Evolutionary conservation across 2,113 vertebrate species (phyloP).

Genomic region (Suricata suricatta): DNA sequence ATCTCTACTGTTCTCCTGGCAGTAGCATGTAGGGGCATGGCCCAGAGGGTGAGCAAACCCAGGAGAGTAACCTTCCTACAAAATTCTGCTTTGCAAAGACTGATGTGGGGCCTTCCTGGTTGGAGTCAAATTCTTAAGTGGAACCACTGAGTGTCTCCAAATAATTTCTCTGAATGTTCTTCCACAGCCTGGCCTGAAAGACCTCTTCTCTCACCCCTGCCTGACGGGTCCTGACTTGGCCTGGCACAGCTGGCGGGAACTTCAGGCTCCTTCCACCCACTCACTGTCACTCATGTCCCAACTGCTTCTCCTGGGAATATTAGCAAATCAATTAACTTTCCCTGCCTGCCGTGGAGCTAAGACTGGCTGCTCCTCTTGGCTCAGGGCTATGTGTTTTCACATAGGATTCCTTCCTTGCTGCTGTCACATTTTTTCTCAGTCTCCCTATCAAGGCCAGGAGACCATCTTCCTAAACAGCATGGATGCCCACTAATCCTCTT

Average conservation of each 20-base stretch:
- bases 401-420: neutral
- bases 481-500: fast-evolving
- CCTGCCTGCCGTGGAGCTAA: neutral
- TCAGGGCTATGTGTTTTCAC: neutral
- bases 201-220: neutral
- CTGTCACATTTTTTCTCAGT: neutral
- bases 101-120: neutral
- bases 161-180: neutral
- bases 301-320: neutral
- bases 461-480: neutral
- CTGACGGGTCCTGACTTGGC: neutral
- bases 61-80: neutral
- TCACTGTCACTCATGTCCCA: neutral
- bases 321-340: neutral
- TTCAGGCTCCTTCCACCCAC: neutral
- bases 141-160: neutral
- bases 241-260: neutral
- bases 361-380: neutral
- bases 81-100: neutral
- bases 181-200: neutral
- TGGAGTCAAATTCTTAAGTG: neutral
- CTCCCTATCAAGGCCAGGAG: neutral
- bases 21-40: fast-evolving
- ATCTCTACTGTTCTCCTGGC: too few relatives aligned
- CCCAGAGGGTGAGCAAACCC: neutral